Evolutionary conservation across 1,140 invertebrate species (phyloP), one percentile per base, ranked within the genome.

Genomic region (Apis laboriosa): DNA sequence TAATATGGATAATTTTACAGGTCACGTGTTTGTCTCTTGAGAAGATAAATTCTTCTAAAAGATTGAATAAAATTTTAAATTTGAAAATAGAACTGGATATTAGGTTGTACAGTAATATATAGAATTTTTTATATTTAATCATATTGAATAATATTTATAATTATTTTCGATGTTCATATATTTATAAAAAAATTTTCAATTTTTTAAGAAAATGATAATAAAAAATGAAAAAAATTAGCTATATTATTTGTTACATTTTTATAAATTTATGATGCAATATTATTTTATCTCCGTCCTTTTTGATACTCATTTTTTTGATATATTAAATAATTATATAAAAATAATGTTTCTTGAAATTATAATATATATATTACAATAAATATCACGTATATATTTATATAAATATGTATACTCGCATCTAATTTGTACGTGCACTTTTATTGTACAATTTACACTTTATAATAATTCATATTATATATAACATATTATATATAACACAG

Each of bases 341-440:
- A 19, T 34, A 64, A 19, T n/a, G 53, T 72, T 71, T 71, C 11
- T 28, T 71, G 56, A 11, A 49, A 73, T 55, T 43, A 43, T 43
- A 43, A 43, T 43, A 43, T 43, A 43, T 43, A 43, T 43, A 43
- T 43, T 43, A 43, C 0, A 43, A 43, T 43, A 43, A 43, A 19
- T 53, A 61, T 53, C 77, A 68, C 58, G 73, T 82, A 77, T 77
- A 82, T 81, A 82, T 82, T 82, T 82, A 68, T 82, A 82, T 68
- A 82, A 77, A 82, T 82, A 77, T 82, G 77, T 49, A 77, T 24
- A 21, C 77, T 82, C 49, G 64, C 60, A 82, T 77, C 73, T 77
- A 82, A 63, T 82, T 68, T 82, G 77, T 82, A 61, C 64, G 61
- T 76, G 34, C 21, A 55, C 24, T 70, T 72, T 83, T 64, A 83